Percentiles rank a stretch among this genome's conserved stretches.
These are phyloP conservation scores for Rissa tridactyla DNA, from an alignment of 2,113 vertebrate species.

Conservation along the genomic window DNA sequence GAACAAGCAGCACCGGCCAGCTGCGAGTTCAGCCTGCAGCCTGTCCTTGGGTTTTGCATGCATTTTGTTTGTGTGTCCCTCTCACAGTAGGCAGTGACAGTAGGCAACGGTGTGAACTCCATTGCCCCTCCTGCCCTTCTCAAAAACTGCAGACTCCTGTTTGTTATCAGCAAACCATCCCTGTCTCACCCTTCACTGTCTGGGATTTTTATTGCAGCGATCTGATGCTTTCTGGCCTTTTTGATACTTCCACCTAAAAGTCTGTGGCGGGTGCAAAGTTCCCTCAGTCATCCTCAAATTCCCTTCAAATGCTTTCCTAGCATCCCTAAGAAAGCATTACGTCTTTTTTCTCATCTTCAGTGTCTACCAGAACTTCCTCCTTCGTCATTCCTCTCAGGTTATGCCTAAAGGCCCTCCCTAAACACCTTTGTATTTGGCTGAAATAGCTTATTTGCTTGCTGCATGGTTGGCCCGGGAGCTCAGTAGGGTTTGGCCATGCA, in stretches of 20 bases:
- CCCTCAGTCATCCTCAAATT: not conserved
- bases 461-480: not conserved
- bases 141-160: not conserved
- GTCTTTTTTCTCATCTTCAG: not conserved
- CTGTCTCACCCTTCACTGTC: not conserved
- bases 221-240: not conserved
- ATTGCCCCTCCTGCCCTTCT: not conserved
- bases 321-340: not conserved
- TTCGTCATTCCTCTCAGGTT: not conserved
- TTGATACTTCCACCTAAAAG: not conserved
- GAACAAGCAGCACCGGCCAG: not conserved
- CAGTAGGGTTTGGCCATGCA: not conserved
- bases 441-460: not conserved
- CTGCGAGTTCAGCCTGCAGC: not conserved
- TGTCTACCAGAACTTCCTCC: not conserved
- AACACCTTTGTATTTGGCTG: not conserved
- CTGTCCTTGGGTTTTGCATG: not conserved
- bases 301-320: not conserved
- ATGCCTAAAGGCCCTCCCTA: not conserved
- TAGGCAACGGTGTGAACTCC: not conserved
- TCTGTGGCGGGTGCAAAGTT: not conserved
- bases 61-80: not conserved
- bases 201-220: not conserved
- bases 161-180: not conserved
- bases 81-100: not conserved